These are phyloP conservation scores for Sphaeramia orbicularis DNA, from an alignment of 2,797 vertebrate genomes.

Conservation along the genomic window DNA sequence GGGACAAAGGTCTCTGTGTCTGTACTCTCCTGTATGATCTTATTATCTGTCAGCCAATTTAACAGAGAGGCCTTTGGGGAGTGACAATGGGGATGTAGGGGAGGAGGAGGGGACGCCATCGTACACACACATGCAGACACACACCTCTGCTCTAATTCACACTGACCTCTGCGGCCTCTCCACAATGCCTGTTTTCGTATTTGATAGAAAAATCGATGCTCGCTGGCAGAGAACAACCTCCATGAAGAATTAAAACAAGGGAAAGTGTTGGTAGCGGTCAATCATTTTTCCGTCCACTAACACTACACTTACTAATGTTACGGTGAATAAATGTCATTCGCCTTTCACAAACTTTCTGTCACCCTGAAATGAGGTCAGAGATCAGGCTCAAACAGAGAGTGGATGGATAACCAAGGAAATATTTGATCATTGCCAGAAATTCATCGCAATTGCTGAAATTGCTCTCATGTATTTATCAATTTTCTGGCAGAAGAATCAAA, in stretches of 20 bases:
- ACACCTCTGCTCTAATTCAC: slow-evolving; percentile 79
- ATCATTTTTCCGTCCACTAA: slow-evolving; percentile 65
- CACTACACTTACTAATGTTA: slow-evolving; percentile 27
- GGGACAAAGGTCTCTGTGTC: slow-evolving; percentile 74
- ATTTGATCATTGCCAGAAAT: slow-evolving; percentile 4
- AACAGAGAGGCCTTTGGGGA: slow-evolving; percentile 83
- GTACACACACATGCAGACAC: slow-evolving; percentile 37
- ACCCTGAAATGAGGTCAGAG: background rate
- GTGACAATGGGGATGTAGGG: slow-evolving; percentile 78
- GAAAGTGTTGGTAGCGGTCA: slow-evolving; percentile 73
- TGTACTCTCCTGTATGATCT: slow-evolving; percentile 81
- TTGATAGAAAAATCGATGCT: slow-evolving; percentile 85
- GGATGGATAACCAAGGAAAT: background rate
- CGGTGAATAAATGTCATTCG: slow-evolving; percentile 22
- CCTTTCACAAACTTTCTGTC: slow-evolving; percentile 16
- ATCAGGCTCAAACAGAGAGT: background rate
- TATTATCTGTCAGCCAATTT: slow-evolving; percentile 85
- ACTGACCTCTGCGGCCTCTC: slow-evolving; percentile 79
- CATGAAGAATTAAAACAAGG: slow-evolving; percentile 78
- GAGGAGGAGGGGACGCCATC: slow-evolving; percentile 54
- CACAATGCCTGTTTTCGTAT: slow-evolving; percentile 80
- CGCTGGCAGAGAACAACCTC: slow-evolving; percentile 78
- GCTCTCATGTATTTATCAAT: background rate
- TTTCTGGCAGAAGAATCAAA: background rate
- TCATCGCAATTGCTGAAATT: background rate